phyloP scores from a whole-genome alignment of 64 coral and sea anemone species.

The Stylophora pistillata region DNA sequence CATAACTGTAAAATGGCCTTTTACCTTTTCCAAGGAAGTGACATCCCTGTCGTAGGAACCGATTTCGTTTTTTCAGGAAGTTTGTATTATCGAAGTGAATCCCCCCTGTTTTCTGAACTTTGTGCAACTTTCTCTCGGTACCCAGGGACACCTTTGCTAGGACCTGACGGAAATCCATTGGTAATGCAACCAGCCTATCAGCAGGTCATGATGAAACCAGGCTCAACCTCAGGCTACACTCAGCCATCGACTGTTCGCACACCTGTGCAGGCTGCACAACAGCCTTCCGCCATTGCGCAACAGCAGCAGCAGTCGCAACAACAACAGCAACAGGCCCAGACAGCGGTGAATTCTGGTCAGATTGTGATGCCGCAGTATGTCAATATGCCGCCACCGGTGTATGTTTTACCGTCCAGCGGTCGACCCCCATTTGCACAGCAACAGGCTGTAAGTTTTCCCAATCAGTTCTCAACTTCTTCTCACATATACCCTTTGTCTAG shows the following conservation, averaged over 20 bases:
- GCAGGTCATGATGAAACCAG: slow-evolving; percentile 71
- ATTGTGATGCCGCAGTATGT: slow-evolving; percentile 83
- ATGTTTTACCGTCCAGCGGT: slow-evolving; percentile 68
- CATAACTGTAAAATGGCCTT: too few species aligned
- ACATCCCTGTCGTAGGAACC: neutral
- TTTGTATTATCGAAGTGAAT: too few species aligned
- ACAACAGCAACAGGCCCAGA: slow-evolving; percentile 20
- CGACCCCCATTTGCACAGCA: slow-evolving; percentile 76
- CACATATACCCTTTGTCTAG: slow-evolving; percentile 8
- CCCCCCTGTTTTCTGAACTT: too few species aligned
- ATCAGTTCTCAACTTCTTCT: neutral
- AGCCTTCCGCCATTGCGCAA: slow-evolving; percentile 45
- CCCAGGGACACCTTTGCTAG: slow-evolving; percentile 58
- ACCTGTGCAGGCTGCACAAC: slow-evolving; percentile 35
- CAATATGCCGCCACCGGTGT: slow-evolving; percentile 75
- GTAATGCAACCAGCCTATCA: slow-evolving; percentile 79
- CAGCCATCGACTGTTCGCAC: slow-evolving; percentile 11
- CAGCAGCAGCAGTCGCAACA: slow-evolving; percentile 55
- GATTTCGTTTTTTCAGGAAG: neutral
- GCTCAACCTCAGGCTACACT: slow-evolving; percentile 29
- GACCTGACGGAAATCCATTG: slow-evolving; percentile 78
- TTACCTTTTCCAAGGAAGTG: too few species aligned
- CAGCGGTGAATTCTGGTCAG: slow-evolving; percentile 48
- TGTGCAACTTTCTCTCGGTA: neutral
- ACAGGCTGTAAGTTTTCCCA: slow-evolving; percentile 49